A percentile compares a stretch with the other conserved stretches of the same genome.
phyloP scores from a whole-genome alignment of 2,113 vertebrate species.

The Elachura formosa region DNA sequence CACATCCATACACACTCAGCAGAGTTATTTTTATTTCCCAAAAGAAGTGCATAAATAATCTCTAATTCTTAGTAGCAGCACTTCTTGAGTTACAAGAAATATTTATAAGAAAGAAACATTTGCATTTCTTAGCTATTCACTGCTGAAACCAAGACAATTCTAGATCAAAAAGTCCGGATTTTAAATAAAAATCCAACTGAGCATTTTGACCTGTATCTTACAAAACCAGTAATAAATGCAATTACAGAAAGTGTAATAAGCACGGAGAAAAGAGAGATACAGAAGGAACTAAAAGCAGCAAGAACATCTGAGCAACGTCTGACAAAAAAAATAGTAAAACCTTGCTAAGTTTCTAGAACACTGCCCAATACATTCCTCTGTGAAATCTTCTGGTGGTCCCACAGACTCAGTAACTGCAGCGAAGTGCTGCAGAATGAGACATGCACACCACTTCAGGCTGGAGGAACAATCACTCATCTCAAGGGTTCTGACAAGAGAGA shows the following conservation, averaged over 20 bases:
- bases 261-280: neutral
- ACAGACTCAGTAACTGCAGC: neutral
- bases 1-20: neutral
- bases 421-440: fast-evolving
- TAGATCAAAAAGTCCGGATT: neutral
- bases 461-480: neutral
- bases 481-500: fast-evolving
- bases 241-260: neutral
- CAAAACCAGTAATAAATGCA: neutral
- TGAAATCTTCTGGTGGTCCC: too few relatives aligned
- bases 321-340: neutral
- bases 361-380: neutral
- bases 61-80: neutral
- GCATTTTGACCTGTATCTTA: neutral
- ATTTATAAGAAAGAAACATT: neutral
- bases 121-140: neutral
- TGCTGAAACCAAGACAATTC: neutral
- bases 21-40: neutral
- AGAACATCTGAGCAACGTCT: neutral
- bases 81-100: neutral
- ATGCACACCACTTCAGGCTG: too few relatives aligned
- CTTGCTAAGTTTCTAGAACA: neutral
- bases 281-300: neutral
- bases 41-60: neutral
- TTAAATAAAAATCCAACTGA: neutral